These are phyloP conservation scores for Acholoe squamosa DNA, from an alignment of 2,888 invertebrate species.

Conservation along the genomic window DNA sequence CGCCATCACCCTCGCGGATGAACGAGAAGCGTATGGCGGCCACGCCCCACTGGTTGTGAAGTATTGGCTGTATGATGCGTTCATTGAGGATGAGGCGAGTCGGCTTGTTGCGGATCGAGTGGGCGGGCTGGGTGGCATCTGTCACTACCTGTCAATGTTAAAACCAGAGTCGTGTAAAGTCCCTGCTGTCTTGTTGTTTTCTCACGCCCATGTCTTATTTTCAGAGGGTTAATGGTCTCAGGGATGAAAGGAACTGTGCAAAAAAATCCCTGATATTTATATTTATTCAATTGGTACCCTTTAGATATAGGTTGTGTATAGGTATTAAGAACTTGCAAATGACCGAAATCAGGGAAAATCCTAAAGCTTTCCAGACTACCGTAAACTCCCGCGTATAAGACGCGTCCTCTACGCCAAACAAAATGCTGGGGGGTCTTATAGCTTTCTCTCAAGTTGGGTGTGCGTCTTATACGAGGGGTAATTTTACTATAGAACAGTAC, in stretches of 20 bases:
- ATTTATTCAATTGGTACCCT: too few relatives aligned
- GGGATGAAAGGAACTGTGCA: not conserved
- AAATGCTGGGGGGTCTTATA: too few relatives aligned
- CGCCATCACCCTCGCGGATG: not conserved
- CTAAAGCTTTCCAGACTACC: too few relatives aligned
- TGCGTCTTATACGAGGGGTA: too few relatives aligned
- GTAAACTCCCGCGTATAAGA: too few relatives aligned
- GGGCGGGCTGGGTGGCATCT: not conserved
- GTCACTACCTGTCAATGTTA: constrained; percentile 26
- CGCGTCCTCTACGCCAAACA: too few relatives aligned
- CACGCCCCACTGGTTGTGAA: constrained; percentile 2
- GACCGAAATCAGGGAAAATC: too few relatives aligned
- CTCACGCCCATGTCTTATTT: not conserved
- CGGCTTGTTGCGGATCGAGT: constrained; percentile 22
- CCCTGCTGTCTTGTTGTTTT: not conserved
- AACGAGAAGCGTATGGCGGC: not conserved
- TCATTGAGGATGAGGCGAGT: not conserved
- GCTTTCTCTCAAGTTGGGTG: too few relatives aligned
- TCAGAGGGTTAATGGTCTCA: too few relatives aligned
- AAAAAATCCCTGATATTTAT: not conserved
- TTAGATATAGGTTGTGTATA: too few relatives aligned
- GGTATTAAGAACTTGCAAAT: too few relatives aligned
- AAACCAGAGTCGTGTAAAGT: not conserved
- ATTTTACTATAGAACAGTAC: too few relatives aligned
- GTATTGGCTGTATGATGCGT: not conserved